Conservation (phyloP, 2,797 vertebrate species). For the Silurus lanzhouensis region DNA sequence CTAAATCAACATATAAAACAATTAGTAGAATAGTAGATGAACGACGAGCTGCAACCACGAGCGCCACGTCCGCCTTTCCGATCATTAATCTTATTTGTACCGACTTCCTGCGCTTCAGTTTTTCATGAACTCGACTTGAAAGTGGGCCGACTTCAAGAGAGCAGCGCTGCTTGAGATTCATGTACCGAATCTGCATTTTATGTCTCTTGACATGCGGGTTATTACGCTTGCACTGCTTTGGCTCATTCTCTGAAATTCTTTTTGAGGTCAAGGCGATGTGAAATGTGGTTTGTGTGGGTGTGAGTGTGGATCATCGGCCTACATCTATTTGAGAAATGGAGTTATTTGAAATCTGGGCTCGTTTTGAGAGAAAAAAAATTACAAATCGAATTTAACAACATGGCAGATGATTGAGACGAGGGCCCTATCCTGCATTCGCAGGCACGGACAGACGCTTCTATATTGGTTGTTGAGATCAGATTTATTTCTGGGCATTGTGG, state of each 20-base stretch:
- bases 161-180: slow-evolving; percentile 13
- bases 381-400: background rate
- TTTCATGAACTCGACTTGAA: background rate
- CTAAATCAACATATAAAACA: background rate
- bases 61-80: background rate
- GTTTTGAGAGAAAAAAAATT: background rate
- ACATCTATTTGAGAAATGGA: background rate
- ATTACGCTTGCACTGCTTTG: background rate
- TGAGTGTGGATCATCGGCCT: background rate
- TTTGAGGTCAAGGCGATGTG: background rate
- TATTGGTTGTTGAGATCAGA: background rate
- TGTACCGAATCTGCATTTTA: slow-evolving; percentile 19
- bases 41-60: background rate
- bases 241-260: background rate
- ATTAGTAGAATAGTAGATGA: too few relatives aligned
- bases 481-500: background rate
- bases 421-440: background rate
- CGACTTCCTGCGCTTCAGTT: background rate
- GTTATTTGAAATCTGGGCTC: background rate
- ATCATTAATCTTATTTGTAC: background rate
- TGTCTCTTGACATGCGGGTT: slow-evolving; percentile 9
- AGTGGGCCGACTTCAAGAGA: background rate
- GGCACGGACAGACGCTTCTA: background rate
- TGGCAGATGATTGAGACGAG: background rate
- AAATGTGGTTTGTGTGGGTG: background rate